A percentile compares a stretch with the other conserved stretches of the same genome.
Conservation (phyloP, 1,140 invertebrate genomes). For the Formica exsecta region DNA sequence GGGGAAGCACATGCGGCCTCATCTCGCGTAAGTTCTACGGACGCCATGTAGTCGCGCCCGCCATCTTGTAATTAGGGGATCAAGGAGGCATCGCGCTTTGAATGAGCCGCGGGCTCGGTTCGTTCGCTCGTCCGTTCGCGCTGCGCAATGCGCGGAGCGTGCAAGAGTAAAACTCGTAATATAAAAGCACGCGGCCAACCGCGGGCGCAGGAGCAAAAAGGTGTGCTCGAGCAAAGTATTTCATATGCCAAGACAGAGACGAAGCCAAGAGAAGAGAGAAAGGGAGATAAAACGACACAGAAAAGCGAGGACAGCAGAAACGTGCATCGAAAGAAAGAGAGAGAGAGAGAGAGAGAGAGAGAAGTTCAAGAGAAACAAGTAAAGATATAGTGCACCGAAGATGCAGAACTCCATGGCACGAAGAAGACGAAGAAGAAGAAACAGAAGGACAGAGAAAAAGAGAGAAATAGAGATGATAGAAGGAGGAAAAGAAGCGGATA, state of each 20-base stretch:
- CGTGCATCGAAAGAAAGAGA: not conserved
- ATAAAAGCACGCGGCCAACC: conserved; percentile 75
- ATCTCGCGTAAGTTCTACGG: conserved; percentile 62
- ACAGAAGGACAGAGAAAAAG: no score
- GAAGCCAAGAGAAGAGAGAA: not conserved
- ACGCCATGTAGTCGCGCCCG: conserved; percentile 81
- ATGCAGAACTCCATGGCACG: conserved; percentile 24
- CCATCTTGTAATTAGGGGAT: conserved; percentile 86
- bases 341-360: not conserved
- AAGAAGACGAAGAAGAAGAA: conserved; percentile 21
- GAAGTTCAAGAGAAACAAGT: conserved; percentile 29
- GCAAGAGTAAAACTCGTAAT: conserved; percentile 73
- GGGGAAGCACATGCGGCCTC: conserved; percentile 13
- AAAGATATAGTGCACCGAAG: conserved; percentile 28
- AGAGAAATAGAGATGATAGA: conserved; percentile 21
- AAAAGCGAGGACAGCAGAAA: not conserved
- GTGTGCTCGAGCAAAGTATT: conserved; percentile 76
- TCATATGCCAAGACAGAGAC: conserved; percentile 69
- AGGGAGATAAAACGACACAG: not conserved
- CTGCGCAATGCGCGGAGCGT: conserved; percentile 30
- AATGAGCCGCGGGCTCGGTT: conserved; percentile 81
- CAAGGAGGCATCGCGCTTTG: conserved; percentile 83
- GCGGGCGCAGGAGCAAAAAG: conserved; percentile 71
- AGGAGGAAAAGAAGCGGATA: no score
- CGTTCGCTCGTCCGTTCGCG: conserved; percentile 42